Conservation (phyloP, 2,888 invertebrate genomes). For the Proisotoma minuta region DNA sequence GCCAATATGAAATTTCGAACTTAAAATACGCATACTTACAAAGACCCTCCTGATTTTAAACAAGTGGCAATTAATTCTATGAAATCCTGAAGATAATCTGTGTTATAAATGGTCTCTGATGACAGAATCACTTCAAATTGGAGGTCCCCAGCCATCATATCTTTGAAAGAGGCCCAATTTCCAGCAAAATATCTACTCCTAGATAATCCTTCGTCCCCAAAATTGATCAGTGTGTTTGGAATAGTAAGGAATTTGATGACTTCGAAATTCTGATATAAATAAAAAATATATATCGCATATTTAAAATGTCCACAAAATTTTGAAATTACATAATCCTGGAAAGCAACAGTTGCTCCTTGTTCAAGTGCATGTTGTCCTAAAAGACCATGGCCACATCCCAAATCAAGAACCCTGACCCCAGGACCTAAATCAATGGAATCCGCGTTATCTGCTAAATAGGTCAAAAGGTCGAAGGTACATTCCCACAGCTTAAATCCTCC, state of each 20-base stretch:
- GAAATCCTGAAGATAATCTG: constrained; percentile 71
- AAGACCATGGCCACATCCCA: constrained; percentile 89
- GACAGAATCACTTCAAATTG: constrained; percentile 82
- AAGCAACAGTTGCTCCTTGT: constrained; percentile 67
- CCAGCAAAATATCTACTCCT: constrained; percentile 60
- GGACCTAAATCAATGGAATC: not conserved
- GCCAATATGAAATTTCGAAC: not conserved
- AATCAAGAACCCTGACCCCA: constrained; percentile 67
- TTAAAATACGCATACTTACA: constrained; percentile 59
- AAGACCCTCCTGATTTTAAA: constrained; percentile 60
- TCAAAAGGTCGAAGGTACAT: constrained; percentile 74
- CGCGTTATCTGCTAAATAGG: constrained; percentile 57
- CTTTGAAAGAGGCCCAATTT: constrained; percentile 62
- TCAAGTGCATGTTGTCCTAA: constrained; percentile 73
- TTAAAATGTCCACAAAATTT: too few species aligned
- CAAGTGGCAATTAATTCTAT: constrained; percentile 62
- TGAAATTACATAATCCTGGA: constrained; percentile 96
- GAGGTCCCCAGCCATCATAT: not conserved
- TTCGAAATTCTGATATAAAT: constrained; percentile 69
- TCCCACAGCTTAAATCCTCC: constrained; percentile 97
- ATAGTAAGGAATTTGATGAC: constrained; percentile 75
- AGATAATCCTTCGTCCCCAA: constrained; percentile 49
- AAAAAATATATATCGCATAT: not conserved
- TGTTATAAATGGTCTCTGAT: constrained; percentile 89
- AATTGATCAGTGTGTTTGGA: constrained; percentile 62